Conservation (phyloP, 2,888 invertebrate genomes). For the Drosophila prostipennis region DNA sequence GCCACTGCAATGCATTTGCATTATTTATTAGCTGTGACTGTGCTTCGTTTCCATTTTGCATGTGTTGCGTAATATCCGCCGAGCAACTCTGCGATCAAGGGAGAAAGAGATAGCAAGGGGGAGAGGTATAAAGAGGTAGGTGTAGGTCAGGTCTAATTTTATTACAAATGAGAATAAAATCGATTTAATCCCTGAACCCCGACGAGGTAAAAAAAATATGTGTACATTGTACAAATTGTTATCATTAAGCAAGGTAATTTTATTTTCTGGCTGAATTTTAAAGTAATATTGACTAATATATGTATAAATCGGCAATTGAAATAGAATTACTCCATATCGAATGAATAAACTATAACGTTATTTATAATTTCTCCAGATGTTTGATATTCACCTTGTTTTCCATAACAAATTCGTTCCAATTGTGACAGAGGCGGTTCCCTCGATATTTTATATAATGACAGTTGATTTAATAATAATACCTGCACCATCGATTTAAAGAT, state of each 20-base stretch:
- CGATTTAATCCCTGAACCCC: neutral
- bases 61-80: conserved; percentile 76
- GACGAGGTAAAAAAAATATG: too few species aligned
- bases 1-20: conserved; percentile 64
- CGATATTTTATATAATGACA: conserved; percentile 13
- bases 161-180: conserved; percentile 1
- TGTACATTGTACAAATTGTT: neutral
- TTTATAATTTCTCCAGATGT: conserved; percentile 2
- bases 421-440: neutral
- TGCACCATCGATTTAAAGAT: conserved; percentile 20
- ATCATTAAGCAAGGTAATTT: neutral
- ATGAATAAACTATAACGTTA: conserved; percentile 3
- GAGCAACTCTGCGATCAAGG: conserved; percentile 22
- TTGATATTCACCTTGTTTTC: conserved; percentile 13
- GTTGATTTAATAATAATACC: conserved; percentile 30
- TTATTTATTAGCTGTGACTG: conserved; percentile 65
- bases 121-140: conserved; percentile 7
- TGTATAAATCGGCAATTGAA: neutral
- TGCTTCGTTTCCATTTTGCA: conserved; percentile 62
- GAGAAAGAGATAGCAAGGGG: conserved; percentile 2
- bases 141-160: conserved; percentile 49
- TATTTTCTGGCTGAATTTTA: neutral
- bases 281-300: neutral
- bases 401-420: conserved; percentile 10
- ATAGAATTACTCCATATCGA: neutral